Percentiles rank a stretch among this genome's conserved stretches.
Evolutionary conservation across 1,140 invertebrate genomes (phyloP).

Genomic region (Episyrphus balteatus): DNA sequence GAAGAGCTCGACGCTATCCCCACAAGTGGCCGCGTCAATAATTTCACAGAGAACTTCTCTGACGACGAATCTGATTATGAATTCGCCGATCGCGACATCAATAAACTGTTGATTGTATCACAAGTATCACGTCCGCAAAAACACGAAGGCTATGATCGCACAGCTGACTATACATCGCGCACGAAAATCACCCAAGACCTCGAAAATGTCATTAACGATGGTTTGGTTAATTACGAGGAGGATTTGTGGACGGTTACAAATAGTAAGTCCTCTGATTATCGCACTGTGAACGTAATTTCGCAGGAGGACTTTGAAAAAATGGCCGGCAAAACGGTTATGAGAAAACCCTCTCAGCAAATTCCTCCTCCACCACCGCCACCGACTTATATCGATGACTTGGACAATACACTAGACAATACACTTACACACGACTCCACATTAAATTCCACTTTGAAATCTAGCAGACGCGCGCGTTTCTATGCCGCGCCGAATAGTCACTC

Average conservation of each 20-base stretch:
- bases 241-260: constrained; percentile 58
- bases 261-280: constrained; percentile 50
- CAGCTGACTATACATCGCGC: constrained; percentile 69
- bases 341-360: constrained; percentile 55
- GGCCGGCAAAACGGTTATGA: constrained; percentile 48
- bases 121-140: constrained; percentile 63
- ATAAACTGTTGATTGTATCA: constrained; percentile 91
- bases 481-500: constrained; percentile 79
- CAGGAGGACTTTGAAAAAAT: constrained; percentile 80
- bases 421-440: constrained; percentile 18
- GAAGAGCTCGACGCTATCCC: constrained; percentile 69
- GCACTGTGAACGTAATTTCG: constrained; percentile 81
- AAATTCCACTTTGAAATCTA: constrained; percentile 31
- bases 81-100: constrained; percentile 84
- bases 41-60: constrained; percentile 64
- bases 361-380: constrained; percentile 61
- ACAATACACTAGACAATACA: constrained; percentile 9
- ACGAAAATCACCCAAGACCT: constrained; percentile 90
- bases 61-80: constrained; percentile 78
- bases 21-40: constrained; percentile 60
- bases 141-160: constrained; percentile 82
- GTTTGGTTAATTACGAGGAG: constrained; percentile 88
- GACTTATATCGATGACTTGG: constrained; percentile 17
- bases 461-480: constrained; percentile 65
- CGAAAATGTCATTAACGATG: constrained; percentile 89